Conservation (phyloP, 2,888 invertebrate species). For the Ectemnius continuus region DNA sequence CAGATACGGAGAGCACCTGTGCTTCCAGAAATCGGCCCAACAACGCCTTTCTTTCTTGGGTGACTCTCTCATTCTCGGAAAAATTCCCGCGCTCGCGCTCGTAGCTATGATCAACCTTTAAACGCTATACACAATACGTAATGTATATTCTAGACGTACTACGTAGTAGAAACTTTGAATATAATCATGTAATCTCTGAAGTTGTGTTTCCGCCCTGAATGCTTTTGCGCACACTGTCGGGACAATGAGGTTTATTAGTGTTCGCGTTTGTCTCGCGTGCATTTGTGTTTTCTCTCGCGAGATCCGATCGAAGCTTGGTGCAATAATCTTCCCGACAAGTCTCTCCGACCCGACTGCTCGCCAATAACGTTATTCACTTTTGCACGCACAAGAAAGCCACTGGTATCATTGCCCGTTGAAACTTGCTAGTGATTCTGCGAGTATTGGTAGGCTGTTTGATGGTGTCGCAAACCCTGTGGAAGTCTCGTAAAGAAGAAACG, state of each 20-base stretch:
- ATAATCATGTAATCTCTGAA: slow-evolving; percentile 58
- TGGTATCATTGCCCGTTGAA: too few species aligned
- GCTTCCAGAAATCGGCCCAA: slow-evolving; percentile 30
- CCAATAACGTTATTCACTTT: too few species aligned
- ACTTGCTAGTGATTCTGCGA: too few species aligned
- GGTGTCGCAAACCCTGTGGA: too few species aligned
- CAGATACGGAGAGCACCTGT: slow-evolving; percentile 39
- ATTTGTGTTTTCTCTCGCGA: slow-evolving; percentile 53
- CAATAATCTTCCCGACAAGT: slow-evolving; percentile 13
- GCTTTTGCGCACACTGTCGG: slow-evolving; percentile 27
- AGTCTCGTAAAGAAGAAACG: slow-evolving; percentile 19
- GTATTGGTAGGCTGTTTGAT: too few species aligned
- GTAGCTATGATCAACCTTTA: slow-evolving; percentile 65
- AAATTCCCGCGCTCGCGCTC: slow-evolving; percentile 52
- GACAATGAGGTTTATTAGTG: slow-evolving; percentile 60
- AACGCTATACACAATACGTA: slow-evolving; percentile 67
- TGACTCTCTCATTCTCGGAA: slow-evolving; percentile 39
- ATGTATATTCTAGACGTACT: slow-evolving; percentile 68
- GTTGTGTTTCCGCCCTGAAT: slow-evolving; percentile 46
- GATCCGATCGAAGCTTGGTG: slow-evolving; percentile 58
- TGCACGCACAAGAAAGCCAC: too few species aligned
- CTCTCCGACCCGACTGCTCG: too few species aligned
- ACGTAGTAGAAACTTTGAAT: slow-evolving; percentile 70
- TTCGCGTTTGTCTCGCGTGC: slow-evolving; percentile 59
- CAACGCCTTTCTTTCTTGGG: slow-evolving; percentile 24